Conservation (phyloP, 2,113 vertebrate genomes). For the Porphyrio hochstetteri region DNA sequence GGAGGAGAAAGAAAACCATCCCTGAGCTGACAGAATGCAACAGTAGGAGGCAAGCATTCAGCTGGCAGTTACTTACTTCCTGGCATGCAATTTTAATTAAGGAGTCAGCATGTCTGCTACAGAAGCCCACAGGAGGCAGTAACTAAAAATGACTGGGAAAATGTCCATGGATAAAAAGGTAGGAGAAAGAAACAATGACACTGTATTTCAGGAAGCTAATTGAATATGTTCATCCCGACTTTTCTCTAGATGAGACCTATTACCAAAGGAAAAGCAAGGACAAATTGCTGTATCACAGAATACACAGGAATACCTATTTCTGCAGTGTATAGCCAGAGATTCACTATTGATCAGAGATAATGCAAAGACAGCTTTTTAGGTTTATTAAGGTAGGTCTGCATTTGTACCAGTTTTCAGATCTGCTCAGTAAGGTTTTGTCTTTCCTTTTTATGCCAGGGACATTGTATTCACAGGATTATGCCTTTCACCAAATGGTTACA, state of each 20-base stretch:
- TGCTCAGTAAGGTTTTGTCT: background rate
- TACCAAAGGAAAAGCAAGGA: background rate
- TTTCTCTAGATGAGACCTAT: background rate
- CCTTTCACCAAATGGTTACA: background rate
- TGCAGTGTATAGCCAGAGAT: background rate
- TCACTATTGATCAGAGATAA: background rate
- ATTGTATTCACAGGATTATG: background rate
- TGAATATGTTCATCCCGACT: conserved; percentile 17
- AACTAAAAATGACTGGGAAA: conserved; percentile 64
- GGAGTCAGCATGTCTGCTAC: conserved; percentile 71
- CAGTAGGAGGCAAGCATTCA: conserved; percentile 70
- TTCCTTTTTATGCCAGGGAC: background rate
- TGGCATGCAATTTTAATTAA: conserved; percentile 78
- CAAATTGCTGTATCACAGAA: background rate
- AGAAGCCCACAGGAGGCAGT: conserved; percentile 65
- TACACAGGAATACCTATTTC: background rate
- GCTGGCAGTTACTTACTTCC: conserved; percentile 70
- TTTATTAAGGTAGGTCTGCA: background rate
- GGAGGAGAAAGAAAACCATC: conserved; percentile 35
- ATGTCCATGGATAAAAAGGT: conserved; percentile 39
- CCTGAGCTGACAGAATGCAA: conserved; percentile 70
- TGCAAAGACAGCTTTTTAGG: background rate
- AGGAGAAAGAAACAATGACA: conserved; percentile 50
- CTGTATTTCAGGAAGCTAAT: conserved; percentile 29
- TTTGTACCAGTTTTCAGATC: background rate